A percentile compares a stretch with the other conserved stretches of the same genome.
These are phyloP conservation scores for Sebastes hopkinsi DNA, from an alignment of 2,797 vertebrate species.

Conservation along the genomic window DNA sequence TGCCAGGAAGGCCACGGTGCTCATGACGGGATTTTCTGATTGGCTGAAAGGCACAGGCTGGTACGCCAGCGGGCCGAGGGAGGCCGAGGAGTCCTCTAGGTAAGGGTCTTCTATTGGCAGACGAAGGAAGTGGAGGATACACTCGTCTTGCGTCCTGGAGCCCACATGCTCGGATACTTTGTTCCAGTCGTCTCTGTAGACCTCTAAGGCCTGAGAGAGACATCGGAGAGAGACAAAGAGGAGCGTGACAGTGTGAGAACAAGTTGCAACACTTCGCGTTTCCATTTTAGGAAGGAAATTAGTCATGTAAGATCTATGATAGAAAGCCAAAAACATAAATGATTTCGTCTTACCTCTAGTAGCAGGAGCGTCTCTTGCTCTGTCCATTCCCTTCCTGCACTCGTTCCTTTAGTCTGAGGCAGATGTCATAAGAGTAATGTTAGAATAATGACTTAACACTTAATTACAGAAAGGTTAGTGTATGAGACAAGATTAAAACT, in stretches of 20 bases:
- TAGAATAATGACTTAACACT: not conserved
- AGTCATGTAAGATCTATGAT: not conserved
- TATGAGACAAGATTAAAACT: not conserved
- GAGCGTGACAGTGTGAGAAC: not conserved
- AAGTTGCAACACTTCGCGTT: not conserved
- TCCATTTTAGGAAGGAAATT: not conserved
- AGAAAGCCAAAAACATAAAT: not conserved
- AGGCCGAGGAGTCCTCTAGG: constrained; percentile 93
- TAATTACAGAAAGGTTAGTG: not conserved
- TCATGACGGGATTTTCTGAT: constrained; percentile 97
- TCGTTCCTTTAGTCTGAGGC: constrained; percentile 92
- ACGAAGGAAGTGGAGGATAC: constrained; percentile 95
- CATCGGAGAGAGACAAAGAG: not conserved
- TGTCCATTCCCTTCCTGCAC: constrained; percentile 95
- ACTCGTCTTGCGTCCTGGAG: constrained; percentile 96
- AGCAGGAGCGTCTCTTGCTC: constrained; percentile 96
- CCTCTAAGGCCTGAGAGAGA: constrained; percentile 89
- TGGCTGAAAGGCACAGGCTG: constrained; percentile 98
- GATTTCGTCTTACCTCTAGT: constrained; percentile 87
- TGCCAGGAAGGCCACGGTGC: constrained; percentile 96
- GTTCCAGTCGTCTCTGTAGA: constrained; percentile 99
- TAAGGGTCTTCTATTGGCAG: constrained; percentile 97
- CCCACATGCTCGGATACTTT: constrained; percentile 98
- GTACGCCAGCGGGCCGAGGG: constrained; percentile 93
- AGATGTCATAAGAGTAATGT: constrained; percentile 7